Percentiles rank a stretch among this genome's conserved stretches.
Conservation (phyloP, 1,140 invertebrate genomes). For the Atopsyche davidsoni region DNA sequence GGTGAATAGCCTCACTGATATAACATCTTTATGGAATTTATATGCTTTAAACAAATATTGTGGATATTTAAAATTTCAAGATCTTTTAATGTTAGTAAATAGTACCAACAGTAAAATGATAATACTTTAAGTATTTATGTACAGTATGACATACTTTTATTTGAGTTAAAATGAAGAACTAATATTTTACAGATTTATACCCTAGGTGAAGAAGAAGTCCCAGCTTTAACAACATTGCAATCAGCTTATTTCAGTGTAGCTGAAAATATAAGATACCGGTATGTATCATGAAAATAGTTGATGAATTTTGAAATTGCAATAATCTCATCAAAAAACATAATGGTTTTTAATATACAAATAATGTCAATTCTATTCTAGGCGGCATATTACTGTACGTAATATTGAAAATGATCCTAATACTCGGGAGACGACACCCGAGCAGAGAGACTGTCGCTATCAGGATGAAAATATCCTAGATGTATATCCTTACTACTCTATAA, state of each 20-base stretch:
- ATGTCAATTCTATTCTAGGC: constrained; percentile 34
- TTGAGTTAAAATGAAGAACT: no score
- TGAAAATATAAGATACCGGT: constrained; percentile 47
- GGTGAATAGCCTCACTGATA: no score
- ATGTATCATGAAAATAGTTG: constrained; percentile 16
- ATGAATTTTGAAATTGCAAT: background rate
- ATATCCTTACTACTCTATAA: constrained; percentile 60
- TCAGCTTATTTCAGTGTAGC: constrained; percentile 49
- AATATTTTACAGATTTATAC: constrained; percentile 53
- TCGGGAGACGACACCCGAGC: constrained; percentile 46
- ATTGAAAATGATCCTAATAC: constrained; percentile 56
- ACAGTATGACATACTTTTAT: no score
- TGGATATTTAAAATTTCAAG: no score
- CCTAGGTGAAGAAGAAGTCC: constrained; percentile 56
- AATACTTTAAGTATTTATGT: no score
- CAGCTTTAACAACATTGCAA: constrained; percentile 52
- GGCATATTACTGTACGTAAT: constrained; percentile 49
- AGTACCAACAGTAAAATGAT: background rate
- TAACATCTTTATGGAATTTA: no score
- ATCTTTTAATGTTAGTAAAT: no score
- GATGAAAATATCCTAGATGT: constrained; percentile 56
- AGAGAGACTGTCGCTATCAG: constrained; percentile 54
- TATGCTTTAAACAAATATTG: no score
- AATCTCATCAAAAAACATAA: background rate
- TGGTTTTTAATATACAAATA: background rate